These are phyloP conservation scores for Rhynchotus rufescens DNA, from an alignment of 2,797 vertebrate genomes.

Conservation along the genomic window DNA sequence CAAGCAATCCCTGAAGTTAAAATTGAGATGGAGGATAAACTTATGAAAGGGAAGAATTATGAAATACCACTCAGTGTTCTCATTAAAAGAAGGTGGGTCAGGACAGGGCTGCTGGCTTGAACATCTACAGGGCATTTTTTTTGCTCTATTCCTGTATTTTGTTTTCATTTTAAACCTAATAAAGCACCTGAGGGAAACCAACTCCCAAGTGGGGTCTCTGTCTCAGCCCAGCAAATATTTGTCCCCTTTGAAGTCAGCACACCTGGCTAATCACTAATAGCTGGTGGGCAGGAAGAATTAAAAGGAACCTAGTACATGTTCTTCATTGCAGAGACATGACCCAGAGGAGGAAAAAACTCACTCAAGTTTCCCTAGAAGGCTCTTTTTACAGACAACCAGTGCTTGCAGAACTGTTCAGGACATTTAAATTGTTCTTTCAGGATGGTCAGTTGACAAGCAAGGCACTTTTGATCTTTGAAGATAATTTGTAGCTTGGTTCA, in stretches of 20 bases:
- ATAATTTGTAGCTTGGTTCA: neutral
- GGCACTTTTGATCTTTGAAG: neutral
- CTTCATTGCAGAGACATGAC: neutral
- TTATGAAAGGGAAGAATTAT: neutral
- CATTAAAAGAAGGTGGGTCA: neutral
- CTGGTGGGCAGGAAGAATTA: slow-evolving; percentile 35
- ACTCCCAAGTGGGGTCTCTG: neutral
- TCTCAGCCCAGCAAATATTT: neutral
- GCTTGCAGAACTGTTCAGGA: neutral
- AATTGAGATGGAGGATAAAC: neutral
- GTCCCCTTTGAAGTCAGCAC: slow-evolving; percentile 83
- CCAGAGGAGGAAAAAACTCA: neutral
- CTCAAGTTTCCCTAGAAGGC: neutral
- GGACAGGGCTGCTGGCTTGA: neutral
- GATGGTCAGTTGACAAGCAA: neutral
- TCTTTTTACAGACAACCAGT: rapidly evolving
- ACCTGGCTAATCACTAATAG: slow-evolving; percentile 84
- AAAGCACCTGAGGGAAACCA: neutral
- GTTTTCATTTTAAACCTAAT: slow-evolving; percentile 1
- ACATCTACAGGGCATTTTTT: neutral
- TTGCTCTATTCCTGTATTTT: neutral
- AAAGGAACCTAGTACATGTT: neutral
- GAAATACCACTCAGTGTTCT: neutral
- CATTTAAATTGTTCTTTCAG: neutral
- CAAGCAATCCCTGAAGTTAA: neutral